phyloP scores from a whole-genome alignment of 92 coral and sea anemone species.

The Epizoanthus fatuus region DNA sequence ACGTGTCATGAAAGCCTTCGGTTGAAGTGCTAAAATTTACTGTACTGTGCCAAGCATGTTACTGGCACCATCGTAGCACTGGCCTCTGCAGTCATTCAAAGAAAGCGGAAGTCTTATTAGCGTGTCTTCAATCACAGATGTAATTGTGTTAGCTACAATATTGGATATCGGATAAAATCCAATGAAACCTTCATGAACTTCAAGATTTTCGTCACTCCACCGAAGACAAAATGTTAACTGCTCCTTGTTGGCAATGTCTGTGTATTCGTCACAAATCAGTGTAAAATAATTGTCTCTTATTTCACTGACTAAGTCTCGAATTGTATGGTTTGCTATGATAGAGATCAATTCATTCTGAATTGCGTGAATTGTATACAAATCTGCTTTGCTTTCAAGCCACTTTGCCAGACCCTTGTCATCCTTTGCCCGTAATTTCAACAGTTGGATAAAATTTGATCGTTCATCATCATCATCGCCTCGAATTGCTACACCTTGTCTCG shows the following conservation, averaged over 20 bases:
- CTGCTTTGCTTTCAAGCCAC: constrained; percentile 13
- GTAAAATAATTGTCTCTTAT: no score
- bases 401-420: constrained; percentile 6
- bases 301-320: constrained; percentile 15
- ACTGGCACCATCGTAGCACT: constrained; percentile 67
- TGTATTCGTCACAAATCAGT: no score
- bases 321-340: constrained; percentile 36
- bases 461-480: background rate
- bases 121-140: constrained; percentile 24
- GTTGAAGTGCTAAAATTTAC: constrained; percentile 48
- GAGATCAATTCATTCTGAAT: constrained; percentile 45
- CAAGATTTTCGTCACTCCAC: constrained; percentile 43
- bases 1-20: constrained; percentile 47
- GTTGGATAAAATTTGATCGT: constrained; percentile 52
- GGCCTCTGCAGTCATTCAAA: constrained; percentile 45
- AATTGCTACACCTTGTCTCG: constrained; percentile 12
- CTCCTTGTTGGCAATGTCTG: background rate
- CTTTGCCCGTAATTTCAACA: constrained; percentile 46
- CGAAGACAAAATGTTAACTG: constrained; percentile 59
- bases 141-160: constrained; percentile 22
- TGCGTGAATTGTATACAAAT: constrained; percentile 34
- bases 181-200: constrained; percentile 53
- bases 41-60: constrained; percentile 56
- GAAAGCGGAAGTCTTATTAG: constrained; percentile 28
- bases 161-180: constrained; percentile 58